These are phyloP conservation scores for Zaprionus davidi DNA, from an alignment of 1,140 invertebrate species.

Conservation along the genomic window DNA sequence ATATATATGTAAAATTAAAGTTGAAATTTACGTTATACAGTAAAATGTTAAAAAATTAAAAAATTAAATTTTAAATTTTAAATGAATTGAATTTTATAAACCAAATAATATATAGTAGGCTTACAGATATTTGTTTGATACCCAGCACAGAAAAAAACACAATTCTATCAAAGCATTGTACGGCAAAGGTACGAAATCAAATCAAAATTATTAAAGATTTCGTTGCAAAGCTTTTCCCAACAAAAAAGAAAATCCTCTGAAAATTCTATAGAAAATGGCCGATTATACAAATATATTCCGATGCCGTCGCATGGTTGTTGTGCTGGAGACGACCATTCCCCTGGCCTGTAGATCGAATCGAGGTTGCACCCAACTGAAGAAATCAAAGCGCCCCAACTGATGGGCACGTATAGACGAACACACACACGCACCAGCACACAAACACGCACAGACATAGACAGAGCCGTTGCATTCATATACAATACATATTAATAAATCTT, in stretches of 20 bases:
- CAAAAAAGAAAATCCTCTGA: slow-evolving; percentile 7
- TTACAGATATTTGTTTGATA: not conserved
- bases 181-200: not conserved
- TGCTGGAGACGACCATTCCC: slow-evolving; percentile 12
- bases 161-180: not conserved
- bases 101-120: not conserved
- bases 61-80: no score
- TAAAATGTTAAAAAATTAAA: no score
- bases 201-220: slow-evolving; percentile 23
- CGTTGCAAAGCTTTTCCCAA: not conserved
- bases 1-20: no score
- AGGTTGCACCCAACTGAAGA: not conserved
- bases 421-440: not conserved
- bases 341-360: not conserved
- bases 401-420: not conserved
- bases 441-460: not conserved
- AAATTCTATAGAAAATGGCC: slow-evolving; percentile 35
- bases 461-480: slow-evolving; percentile 11
- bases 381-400: not conserved
- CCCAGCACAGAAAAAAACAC: not conserved
- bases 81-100: no score
- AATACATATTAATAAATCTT: slow-evolving; percentile 41
- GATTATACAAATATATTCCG: slow-evolving; percentile 59
- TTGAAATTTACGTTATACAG: no score
- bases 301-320: slow-evolving; percentile 57